These are phyloP conservation scores for Brenthis hecate DNA, from an alignment of 2,888 invertebrate genomes.

Conservation along the genomic window DNA sequence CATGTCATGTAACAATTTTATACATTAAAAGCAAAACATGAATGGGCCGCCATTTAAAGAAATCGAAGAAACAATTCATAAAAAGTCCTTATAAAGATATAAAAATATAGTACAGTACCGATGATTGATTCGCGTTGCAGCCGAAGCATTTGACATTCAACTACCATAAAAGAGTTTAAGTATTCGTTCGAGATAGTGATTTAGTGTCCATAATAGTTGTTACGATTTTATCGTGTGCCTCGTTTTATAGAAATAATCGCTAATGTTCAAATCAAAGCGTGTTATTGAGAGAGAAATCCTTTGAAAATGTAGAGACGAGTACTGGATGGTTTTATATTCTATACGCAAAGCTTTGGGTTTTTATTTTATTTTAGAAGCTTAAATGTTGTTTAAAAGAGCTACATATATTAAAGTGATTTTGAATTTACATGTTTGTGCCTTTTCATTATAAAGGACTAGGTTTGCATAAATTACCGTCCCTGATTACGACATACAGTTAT, in stretches of 20 bases:
- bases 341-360: neutral
- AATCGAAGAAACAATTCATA: neutral
- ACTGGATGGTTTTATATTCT: constrained; percentile 13
- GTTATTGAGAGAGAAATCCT: constrained; percentile 27
- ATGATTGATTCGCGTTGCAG: constrained; percentile 26
- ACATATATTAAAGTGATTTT: too few species aligned
- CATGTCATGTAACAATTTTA: too few species aligned
- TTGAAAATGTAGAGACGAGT: constrained; percentile 18
- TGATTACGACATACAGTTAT: too few species aligned
- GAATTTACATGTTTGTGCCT: too few species aligned
- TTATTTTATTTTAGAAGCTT: neutral
- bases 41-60: neutral
- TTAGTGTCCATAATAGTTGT: constrained; percentile 36
- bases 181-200: constrained; percentile 40
- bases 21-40: too few species aligned
- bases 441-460: too few species aligned
- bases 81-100: neutral
- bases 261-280: constrained; percentile 37
- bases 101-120: constrained; percentile 6
- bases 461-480: too few species aligned
- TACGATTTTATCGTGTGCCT: constrained; percentile 40
- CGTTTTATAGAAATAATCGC: constrained; percentile 37
- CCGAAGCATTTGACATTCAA: constrained; percentile 48
- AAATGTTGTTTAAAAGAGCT: too few species aligned
- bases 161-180: constrained; percentile 47